Percentiles rank a stretch among this genome's conserved stretches.
Evolutionary conservation across 1,140 invertebrate species (phyloP).

Genomic region (Pseudobourletiella spinata): DNA sequence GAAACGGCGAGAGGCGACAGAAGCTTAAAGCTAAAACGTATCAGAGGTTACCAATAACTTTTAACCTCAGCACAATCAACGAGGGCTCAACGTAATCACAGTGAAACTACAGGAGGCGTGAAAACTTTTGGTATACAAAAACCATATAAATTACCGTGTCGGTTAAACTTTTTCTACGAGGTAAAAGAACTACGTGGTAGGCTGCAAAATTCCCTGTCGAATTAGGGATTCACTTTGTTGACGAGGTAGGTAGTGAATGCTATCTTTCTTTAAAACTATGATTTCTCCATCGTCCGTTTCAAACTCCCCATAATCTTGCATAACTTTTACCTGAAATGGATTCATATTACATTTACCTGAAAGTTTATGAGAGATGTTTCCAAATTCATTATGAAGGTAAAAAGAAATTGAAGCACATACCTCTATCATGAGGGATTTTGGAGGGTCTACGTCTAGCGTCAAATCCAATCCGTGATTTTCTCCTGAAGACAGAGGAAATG

Average conservation of each 20-base stretch:
- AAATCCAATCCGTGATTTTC: conserved; percentile 11
- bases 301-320: conserved; percentile 84
- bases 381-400: too few species aligned
- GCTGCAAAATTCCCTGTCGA: conserved; percentile 76
- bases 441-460: background rate
- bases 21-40: too few species aligned
- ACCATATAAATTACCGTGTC: too few species aligned
- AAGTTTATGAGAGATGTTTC: too few species aligned
- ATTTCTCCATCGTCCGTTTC: conserved; percentile 87
- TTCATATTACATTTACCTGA: too few species aligned
- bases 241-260: conserved; percentile 78
- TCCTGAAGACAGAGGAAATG: background rate
- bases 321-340: conserved; percentile 61
- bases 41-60: too few species aligned
- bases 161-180: too few species aligned
- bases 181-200: background rate
- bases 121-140: too few species aligned
- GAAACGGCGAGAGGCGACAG: too few species aligned
- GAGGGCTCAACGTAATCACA: too few species aligned
- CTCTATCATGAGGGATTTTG: background rate
- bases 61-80: too few species aligned
- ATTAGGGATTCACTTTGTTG: conserved; percentile 84
- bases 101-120: too few species aligned
- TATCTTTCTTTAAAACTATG: conserved; percentile 82
- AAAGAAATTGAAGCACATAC: background rate